Conservation (phyloP, 2,888 invertebrate genomes). For the Brachycybe producta region DNA sequence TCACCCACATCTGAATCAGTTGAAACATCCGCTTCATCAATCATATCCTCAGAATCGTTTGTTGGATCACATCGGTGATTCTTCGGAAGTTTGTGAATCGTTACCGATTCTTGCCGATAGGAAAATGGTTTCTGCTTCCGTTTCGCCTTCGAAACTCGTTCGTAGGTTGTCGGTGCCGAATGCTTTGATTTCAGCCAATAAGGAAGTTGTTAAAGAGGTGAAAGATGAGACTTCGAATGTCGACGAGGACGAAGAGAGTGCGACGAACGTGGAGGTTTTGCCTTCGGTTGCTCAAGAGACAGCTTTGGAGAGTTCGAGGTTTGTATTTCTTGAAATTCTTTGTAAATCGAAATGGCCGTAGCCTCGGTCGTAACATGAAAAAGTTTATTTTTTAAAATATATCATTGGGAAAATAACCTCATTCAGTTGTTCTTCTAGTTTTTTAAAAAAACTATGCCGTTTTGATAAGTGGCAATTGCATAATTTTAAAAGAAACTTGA, state of each 20-base stretch:
- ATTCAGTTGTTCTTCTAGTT: no score
- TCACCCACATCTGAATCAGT: background rate
- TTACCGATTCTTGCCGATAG: background rate
- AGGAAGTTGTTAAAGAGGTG: background rate
- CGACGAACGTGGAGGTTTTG: constrained; percentile 12
- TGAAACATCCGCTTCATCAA: constrained; percentile 2
- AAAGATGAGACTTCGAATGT: background rate
- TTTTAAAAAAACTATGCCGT: no score
- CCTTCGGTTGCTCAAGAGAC: background rate
- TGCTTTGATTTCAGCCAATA: background rate
- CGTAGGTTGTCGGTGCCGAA: constrained; percentile 1
- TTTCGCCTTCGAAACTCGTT: background rate
- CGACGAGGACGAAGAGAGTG: constrained; percentile 4
- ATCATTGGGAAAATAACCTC: no score
- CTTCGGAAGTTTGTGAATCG: no score
- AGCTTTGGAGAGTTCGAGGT: no score
- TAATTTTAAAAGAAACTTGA: no score
- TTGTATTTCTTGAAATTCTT: no score
- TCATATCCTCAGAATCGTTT: constrained; percentile 2
- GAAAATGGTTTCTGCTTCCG: background rate
- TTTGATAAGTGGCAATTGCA: no score
- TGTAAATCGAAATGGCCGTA: no score
- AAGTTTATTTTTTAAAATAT: no score
- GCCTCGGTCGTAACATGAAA: no score
- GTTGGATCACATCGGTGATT: background rate